Evolutionary conservation across 2,797 vertebrate genomes (phyloP).

Genomic region (Lepus townsendii): DNA sequence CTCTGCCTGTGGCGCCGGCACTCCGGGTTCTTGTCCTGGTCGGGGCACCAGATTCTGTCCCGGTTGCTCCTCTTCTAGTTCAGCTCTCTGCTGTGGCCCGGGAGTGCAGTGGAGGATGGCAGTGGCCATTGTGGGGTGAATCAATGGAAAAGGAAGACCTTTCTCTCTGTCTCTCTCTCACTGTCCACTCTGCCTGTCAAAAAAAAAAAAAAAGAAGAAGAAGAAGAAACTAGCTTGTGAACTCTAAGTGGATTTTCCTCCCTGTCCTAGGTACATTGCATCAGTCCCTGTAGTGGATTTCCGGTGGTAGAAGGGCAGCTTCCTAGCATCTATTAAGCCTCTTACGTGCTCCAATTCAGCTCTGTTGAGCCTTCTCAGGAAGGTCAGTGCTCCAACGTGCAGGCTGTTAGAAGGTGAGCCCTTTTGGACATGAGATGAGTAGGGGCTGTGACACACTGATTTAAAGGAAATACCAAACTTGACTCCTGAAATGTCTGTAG

Average conservation of each 20-base stretch:
- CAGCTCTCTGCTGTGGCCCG: no score
- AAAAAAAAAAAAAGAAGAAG: no score
- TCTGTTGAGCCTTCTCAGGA: background rate
- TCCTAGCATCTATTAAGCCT: background rate
- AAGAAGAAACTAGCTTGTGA: background rate
- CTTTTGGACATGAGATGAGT: conserved; percentile 58
- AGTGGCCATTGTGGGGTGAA: no score
- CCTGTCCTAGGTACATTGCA: background rate
- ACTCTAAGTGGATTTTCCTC: background rate
- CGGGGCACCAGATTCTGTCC: no score
- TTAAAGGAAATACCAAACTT: conserved; percentile 59
- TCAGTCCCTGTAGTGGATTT: background rate
- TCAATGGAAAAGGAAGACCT: no score
- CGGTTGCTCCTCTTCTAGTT: no score
- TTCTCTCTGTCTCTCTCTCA: no score
- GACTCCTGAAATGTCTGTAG: conserved; percentile 44
- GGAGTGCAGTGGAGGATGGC: no score
- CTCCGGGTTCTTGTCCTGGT: no score
- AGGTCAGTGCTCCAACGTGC: background rate
- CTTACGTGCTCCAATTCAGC: conserved; percentile 23
- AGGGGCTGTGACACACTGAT: conserved; percentile 61
- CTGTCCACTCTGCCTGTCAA: no score
- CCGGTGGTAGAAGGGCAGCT: background rate
- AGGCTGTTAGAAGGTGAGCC: conserved; percentile 5
- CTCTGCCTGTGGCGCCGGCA: no score